These are phyloP conservation scores for Ceyx erithaca DNA, from an alignment of 2,797 vertebrate species.

Conservation along the genomic window DNA sequence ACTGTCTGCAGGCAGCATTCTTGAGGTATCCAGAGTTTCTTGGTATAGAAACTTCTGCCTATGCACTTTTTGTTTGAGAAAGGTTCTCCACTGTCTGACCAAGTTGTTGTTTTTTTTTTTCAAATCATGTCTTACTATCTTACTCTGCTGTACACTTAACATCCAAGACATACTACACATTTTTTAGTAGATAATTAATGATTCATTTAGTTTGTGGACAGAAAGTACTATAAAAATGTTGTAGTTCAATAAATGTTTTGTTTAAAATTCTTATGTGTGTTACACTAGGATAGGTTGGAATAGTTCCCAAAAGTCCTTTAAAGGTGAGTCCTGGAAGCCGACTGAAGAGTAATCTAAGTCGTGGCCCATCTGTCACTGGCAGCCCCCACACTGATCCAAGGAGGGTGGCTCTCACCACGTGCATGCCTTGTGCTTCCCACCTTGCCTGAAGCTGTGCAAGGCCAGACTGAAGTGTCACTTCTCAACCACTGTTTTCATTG, in stretches of 20 bases:
- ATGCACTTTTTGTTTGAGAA: neutral
- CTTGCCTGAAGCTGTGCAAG: neutral
- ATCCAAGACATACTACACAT: neutral
- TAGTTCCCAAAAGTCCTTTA: neutral
- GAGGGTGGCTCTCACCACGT: accelerated
- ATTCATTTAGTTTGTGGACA: neutral
- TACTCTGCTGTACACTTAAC: neutral
- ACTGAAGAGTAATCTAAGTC: neutral
- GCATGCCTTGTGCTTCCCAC: neutral
- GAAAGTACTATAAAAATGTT: neutral
- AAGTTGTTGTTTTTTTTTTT: neutral
- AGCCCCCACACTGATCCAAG: too few species aligned
- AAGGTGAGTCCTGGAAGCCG: neutral
- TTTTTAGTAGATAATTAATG: neutral
- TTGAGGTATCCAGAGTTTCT: neutral
- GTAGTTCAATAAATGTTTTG: neutral
- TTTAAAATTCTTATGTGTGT: neutral
- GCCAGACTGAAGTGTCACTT: neutral
- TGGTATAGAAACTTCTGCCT: neutral
- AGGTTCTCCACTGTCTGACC: neutral
- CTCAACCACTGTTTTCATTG: neutral
- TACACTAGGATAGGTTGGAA: neutral
- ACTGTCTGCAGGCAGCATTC: neutral
- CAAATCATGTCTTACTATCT: neutral
- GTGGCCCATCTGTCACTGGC: accelerated